A percentile compares a stretch with the other conserved stretches of the same genome.
phyloP scores from a whole-genome alignment of 2,113 vertebrate species.

The Procavia capensis region DNA sequence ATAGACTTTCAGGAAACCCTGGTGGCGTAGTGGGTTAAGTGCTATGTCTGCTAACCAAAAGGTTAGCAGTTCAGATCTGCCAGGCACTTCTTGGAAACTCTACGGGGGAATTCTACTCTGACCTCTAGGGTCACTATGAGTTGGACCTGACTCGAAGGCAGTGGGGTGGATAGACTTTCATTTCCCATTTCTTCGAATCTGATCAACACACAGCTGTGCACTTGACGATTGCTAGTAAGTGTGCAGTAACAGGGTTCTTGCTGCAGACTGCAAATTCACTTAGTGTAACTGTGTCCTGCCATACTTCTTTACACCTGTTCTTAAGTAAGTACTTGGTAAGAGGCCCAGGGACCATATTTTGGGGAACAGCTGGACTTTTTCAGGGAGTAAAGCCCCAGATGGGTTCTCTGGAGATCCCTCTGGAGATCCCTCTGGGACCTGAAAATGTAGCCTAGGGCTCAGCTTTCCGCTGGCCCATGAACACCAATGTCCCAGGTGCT shows the following conservation, averaged over 20 bases:
- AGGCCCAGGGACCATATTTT: background rate
- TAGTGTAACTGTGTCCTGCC: background rate
- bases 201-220: fast-evolving
- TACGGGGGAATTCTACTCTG: no score
- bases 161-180: no score
- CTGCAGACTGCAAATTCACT: background rate
- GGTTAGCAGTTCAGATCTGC: no score
- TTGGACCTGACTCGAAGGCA: no score
- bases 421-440: background rate
- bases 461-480: background rate
- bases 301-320: background rate
- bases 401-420: background rate
- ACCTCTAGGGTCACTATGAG: no score
- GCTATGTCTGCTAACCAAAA: no score
- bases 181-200: background rate
- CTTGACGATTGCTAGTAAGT: background rate
- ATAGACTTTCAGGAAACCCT: no score
- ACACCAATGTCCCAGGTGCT: background rate
- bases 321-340: background rate
- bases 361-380: background rate
- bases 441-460: background rate
- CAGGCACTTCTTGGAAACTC: no score
- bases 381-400: background rate
- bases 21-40: no score
- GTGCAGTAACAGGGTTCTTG: background rate